These are phyloP conservation scores for Macquaria ambigua DNA, from an alignment of 2,113 vertebrate genomes.

Conservation along the genomic window DNA sequence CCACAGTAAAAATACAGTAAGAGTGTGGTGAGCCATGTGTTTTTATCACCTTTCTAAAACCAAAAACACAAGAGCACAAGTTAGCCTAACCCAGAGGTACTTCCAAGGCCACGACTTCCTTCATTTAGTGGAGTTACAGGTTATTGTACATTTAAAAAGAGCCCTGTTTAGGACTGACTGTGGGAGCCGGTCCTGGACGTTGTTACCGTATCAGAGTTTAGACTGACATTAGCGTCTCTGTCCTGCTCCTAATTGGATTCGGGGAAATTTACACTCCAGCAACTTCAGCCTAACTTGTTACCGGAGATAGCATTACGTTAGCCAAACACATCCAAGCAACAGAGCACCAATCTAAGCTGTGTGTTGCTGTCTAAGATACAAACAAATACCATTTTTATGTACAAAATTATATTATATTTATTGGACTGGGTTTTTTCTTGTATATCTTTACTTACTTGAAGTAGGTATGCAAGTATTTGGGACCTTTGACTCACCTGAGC, in stretches of 20 bases:
- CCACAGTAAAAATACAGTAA: too few relatives aligned
- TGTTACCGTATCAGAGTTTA: not conserved
- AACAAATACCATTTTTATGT: too few relatives aligned
- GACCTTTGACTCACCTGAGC: slow-evolving; percentile 90
- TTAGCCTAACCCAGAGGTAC: too few relatives aligned
- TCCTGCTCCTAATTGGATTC: not conserved
- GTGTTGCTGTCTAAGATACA: not conserved
- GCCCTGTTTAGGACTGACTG: not conserved
- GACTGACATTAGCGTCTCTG: not conserved
- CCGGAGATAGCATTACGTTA: not conserved
- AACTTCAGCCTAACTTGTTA: too few relatives aligned
- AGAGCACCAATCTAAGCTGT: not conserved
- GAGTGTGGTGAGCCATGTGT: too few relatives aligned
- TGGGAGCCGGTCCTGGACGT: not conserved
- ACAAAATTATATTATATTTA: not conserved
- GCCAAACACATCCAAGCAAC: not conserved
- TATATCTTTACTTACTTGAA: not conserved
- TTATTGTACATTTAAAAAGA: not conserved
- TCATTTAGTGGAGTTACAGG: not conserved
- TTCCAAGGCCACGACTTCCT: too few relatives aligned
- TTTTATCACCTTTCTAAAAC: too few relatives aligned
- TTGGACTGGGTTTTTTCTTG: not conserved
- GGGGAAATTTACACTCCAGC: not conserved
- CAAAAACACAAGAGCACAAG: too few relatives aligned
- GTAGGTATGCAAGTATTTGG: not conserved